These are phyloP conservation scores for Phortica okadai DNA, from an alignment of 2,888 invertebrate species.

Conservation along the genomic window DNA sequence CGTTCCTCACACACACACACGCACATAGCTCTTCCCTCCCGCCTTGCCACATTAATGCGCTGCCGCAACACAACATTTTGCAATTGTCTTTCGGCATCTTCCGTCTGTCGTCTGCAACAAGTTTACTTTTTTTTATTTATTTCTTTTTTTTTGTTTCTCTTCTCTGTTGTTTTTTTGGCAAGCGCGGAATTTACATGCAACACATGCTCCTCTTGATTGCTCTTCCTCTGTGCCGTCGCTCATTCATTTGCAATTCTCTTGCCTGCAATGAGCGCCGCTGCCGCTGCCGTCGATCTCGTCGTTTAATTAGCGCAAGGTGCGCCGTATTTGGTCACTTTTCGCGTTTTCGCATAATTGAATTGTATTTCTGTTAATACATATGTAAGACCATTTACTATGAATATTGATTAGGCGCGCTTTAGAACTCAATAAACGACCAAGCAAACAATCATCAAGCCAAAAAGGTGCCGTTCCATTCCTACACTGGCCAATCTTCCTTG, in stretches of 20 bases:
- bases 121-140: not conserved
- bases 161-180: conserved; percentile 13
- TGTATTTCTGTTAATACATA: conserved; percentile 16
- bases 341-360: conserved; percentile 21
- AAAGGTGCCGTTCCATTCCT: too few species aligned
- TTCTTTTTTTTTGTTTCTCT: conserved; percentile 19
- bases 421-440: not conserved
- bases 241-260: not conserved
- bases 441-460: too few species aligned
- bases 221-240: not conserved
- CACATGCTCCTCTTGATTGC: not conserved
- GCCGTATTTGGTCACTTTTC: conserved; percentile 1
- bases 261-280: not conserved
- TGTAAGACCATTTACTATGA: conserved; percentile 7
- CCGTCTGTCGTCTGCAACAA: not conserved
- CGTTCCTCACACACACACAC: not conserved
- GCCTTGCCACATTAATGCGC: not conserved
- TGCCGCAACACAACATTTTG: not conserved
- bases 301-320: conserved; percentile 30
- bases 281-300: not conserved
- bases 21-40: too few species aligned
- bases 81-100: not conserved
- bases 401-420: not conserved
- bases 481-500: too few species aligned
- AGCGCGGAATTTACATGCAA: conserved; percentile 23